Conservation (phyloP, 2,113 vertebrate species). For the Polyodon spathula region DNA sequence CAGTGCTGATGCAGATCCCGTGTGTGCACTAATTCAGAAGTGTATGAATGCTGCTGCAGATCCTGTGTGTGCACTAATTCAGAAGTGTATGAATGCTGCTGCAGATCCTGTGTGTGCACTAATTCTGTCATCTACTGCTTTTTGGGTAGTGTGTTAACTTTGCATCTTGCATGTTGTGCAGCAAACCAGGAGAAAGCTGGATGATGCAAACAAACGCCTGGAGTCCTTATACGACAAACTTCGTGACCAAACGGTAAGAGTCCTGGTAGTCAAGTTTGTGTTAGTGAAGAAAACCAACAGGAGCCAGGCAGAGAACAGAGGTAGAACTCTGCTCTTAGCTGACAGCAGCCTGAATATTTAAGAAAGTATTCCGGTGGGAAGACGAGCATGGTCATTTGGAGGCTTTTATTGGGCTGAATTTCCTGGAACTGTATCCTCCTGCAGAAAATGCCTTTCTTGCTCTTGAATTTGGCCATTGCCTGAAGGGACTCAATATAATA, state of each 20-base stretch:
- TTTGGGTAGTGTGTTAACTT: not conserved
- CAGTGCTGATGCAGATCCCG: slow-evolving; percentile 81
- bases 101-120: slow-evolving; percentile 78
- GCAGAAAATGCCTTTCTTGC: no score
- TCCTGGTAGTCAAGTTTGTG: not conserved
- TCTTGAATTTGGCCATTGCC: no score
- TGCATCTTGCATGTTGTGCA: slow-evolving; percentile 40
- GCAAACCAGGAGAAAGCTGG: slow-evolving; percentile 97
- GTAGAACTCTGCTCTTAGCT: no score
- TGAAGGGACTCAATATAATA: no score
- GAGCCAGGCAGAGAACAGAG: no score
- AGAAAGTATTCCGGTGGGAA: no score
- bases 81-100: slow-evolving; percentile 86
- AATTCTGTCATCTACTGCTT: no score
- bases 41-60: slow-evolving; percentile 84
- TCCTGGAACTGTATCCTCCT: no score
- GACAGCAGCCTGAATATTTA: no score
- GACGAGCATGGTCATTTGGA: no score
- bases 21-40: slow-evolving; percentile 84
- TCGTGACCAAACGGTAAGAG: slow-evolving; percentile 84
- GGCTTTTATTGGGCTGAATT: no score
- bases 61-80: slow-evolving; percentile 83
- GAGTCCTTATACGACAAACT: slow-evolving; percentile 93
- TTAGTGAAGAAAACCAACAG: no score
- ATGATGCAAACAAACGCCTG: slow-evolving; percentile 89